phyloP scores from a whole-genome alignment of 2,113 vertebrate genomes.

The Hippocampus guttulatus region DNA sequence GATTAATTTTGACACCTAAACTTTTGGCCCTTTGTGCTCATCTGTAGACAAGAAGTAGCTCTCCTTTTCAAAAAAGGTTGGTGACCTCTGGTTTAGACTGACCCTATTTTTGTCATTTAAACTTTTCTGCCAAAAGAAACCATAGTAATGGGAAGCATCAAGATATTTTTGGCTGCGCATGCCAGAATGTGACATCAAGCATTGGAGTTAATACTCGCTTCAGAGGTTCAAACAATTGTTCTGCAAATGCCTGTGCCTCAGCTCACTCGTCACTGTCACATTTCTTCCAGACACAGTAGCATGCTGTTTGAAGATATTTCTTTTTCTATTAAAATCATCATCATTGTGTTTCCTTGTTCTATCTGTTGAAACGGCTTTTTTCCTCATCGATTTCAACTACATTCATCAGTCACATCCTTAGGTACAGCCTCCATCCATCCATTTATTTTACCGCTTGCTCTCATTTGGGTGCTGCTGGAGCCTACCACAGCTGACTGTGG shows the following conservation, averaged over 20 bases:
- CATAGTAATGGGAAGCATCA: constrained; percentile 9
- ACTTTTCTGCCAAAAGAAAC: constrained; percentile 12
- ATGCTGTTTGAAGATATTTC: not conserved
- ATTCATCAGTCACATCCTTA: constrained; percentile 13
- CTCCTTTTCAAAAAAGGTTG: too few relatives aligned
- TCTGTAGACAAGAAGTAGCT: too few relatives aligned
- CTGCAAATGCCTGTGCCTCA: not conserved
- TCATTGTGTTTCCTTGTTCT: not conserved
- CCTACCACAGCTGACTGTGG: too few relatives aligned
- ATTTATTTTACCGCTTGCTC: not conserved
- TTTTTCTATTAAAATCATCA: not conserved
- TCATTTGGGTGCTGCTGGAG: too few relatives aligned
- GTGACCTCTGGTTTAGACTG: too few relatives aligned
- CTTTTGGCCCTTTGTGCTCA: too few relatives aligned
- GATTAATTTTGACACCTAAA: too few relatives aligned
- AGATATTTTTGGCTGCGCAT: constrained; percentile 23
- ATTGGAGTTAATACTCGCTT: not conserved
- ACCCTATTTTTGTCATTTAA: constrained; percentile 10
- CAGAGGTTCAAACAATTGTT: not conserved
- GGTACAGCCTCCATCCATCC: not conserved
- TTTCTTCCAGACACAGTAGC: not conserved
- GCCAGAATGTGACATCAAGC: not conserved
- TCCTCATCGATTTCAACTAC: not conserved
- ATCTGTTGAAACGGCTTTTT: not conserved
- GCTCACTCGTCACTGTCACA: not conserved